These are phyloP conservation scores for Bradypodion ventrale DNA, from an alignment of 2,797 vertebrate species.

Conservation along the genomic window DNA sequence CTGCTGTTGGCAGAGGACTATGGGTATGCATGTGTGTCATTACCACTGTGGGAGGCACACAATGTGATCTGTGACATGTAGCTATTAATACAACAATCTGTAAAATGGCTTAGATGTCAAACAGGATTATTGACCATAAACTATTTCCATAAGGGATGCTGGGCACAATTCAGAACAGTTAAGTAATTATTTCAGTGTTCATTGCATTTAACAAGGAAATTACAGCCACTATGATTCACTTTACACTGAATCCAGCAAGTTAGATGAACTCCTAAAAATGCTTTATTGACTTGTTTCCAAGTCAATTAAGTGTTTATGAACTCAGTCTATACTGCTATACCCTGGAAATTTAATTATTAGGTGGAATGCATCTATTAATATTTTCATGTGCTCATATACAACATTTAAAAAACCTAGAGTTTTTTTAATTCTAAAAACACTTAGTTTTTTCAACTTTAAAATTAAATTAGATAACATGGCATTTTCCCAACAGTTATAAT, in stretches of 20 bases:
- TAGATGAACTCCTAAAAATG: conserved; percentile 56
- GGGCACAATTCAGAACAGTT: conserved; percentile 52
- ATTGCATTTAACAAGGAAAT: conserved; percentile 55
- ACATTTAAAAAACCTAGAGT: conserved; percentile 14
- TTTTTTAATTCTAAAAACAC: conserved; percentile 9
- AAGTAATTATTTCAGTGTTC: conserved; percentile 57
- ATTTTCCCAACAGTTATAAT: conserved; percentile 60
- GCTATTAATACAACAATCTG: neutral
- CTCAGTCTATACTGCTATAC: conserved; percentile 39
- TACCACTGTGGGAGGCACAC: neutral
- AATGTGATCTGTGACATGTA: neutral
- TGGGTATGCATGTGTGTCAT: neutral
- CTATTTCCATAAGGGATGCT: neutral
- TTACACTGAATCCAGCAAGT: conserved; percentile 59
- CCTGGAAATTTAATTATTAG: conserved; percentile 37
- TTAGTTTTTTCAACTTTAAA: conserved; percentile 52
- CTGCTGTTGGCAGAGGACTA: neutral
- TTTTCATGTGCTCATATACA: conserved; percentile 34
- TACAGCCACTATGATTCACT: conserved; percentile 28
- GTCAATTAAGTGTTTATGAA: conserved; percentile 54
- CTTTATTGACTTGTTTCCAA: conserved; percentile 55
- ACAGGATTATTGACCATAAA: neutral
- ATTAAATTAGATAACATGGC: conserved; percentile 59
- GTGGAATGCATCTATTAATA: conserved; percentile 29
- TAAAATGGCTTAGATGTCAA: neutral